Evolutionary conservation across 2,797 vertebrate species (phyloP).

Genomic region (Chloroceryle amazona): DNA sequence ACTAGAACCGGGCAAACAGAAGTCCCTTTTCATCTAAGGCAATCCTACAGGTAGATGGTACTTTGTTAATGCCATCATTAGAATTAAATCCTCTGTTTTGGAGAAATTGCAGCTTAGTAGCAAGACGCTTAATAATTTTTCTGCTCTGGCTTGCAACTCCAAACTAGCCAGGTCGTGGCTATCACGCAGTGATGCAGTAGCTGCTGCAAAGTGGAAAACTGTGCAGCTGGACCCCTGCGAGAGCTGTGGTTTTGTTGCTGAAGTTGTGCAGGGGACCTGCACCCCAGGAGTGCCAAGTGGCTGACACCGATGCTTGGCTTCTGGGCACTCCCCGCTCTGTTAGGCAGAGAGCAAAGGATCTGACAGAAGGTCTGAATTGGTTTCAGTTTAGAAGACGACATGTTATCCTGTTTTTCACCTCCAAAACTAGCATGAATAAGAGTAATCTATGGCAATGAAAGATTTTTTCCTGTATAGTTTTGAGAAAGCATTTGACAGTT

Average conservation of each 20-base stretch:
- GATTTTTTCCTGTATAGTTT: background rate
- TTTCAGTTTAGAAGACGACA: background rate
- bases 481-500: background rate
- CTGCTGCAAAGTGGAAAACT: background rate
- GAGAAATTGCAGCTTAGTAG: background rate
- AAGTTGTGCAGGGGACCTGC: background rate
- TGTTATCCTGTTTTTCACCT: background rate
- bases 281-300: fast-evolving
- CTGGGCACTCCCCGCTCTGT: background rate
- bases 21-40: background rate
- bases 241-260: background rate
- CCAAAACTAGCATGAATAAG: background rate
- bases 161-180: too few species aligned
- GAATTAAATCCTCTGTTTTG: background rate
- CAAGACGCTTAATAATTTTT: background rate
- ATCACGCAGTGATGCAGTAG: background rate
- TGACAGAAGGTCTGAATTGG: background rate
- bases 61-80: background rate
- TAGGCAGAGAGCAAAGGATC: background rate
- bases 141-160: background rate
- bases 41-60: background rate
- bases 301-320: background rate
- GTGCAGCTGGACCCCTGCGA: background rate
- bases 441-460: background rate
- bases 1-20: background rate